Conservation (phyloP, 2,113 vertebrate species). For the Noturus placidus region DNA sequence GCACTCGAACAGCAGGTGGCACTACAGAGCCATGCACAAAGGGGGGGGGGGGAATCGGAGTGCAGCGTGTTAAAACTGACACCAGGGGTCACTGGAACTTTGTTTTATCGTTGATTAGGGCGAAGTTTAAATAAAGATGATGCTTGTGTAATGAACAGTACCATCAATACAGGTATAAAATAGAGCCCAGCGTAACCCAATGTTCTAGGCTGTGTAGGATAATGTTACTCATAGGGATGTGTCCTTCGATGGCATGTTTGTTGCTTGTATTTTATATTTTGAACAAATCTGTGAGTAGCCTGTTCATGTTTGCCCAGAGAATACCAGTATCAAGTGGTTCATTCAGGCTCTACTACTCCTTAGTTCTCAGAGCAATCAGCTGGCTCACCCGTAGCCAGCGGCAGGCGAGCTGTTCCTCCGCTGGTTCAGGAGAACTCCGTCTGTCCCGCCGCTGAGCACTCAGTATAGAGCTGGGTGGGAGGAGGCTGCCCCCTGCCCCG, state of each 20-base stretch:
- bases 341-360: neutral
- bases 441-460: constrained; percentile 77
- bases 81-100: neutral
- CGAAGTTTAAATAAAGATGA: neutral
- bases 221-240: neutral
- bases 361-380: no score
- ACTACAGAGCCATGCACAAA: constrained; percentile 68
- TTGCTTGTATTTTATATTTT: neutral
- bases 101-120: neutral
- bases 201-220: neutral
- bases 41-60: neutral
- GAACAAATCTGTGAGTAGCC: neutral
- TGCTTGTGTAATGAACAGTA: neutral
- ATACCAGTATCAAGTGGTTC: neutral
- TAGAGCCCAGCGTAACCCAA: neutral
- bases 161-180: neutral
- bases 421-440: constrained; percentile 76
- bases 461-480: constrained; percentile 81
- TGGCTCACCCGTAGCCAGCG: constrained; percentile 84
- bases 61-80: neutral
- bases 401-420: constrained; percentile 85
- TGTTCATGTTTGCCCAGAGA: neutral
- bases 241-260: neutral
- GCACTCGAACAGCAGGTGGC: constrained; percentile 89
- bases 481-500: constrained; percentile 73